phyloP scores from a whole-genome alignment of 2,113 vertebrate genomes.

The Catharus fuscescens region DNA sequence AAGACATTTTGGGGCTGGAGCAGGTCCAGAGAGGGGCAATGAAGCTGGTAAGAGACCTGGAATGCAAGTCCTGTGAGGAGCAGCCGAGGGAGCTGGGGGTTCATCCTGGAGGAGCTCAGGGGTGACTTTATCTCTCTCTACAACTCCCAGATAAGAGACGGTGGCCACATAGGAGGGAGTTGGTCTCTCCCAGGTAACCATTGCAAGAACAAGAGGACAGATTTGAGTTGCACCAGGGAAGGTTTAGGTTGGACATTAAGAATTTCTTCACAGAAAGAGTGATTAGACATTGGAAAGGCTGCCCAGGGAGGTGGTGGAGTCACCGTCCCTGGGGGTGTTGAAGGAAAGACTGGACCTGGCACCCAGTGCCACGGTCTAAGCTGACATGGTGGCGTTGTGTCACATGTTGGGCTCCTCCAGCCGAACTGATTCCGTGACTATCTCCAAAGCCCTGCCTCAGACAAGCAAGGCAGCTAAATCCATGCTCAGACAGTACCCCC shows the following conservation, averaged over 20 bases:
- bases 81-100: not conserved
- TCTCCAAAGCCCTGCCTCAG: not conserved
- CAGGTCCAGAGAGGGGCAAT: not conserved
- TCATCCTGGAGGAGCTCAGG: not conserved
- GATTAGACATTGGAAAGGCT: not conserved
- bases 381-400: not conserved
- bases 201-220: not conserved
- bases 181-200: not conserved
- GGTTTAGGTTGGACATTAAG: not conserved
- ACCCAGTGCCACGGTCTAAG: not conserved
- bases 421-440: not conserved
- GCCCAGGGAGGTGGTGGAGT: not conserved
- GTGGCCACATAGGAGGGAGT: not conserved
- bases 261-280: not conserved
- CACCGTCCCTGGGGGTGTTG: rapidly evolving
- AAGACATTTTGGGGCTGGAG: not conserved
- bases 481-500: not conserved
- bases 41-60: not conserved
- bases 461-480: not conserved
- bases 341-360: not conserved
- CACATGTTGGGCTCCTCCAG: not conserved
- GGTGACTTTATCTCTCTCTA: rapidly evolving
- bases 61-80: rapidly evolving
- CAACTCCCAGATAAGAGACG: rapidly evolving
- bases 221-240: not conserved